Evolutionary conservation across 2,113 vertebrate species (phyloP).

Genomic region (Ovis aries): ARS-UI_Ramb_v3.0 NC_056056.1:105751001-105751500

Average conservation of each 20-base stretch:
- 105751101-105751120: background rate
- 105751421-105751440: background rate
- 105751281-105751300: slow-evolving; percentile 79
- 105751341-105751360: slow-evolving; percentile 81
- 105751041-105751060: background rate
- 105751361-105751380: slow-evolving; percentile 88
- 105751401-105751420: background rate
- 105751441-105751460: background rate
- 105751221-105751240: slow-evolving; percentile 72
- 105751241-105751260: slow-evolving; percentile 51
- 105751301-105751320: slow-evolving; percentile 82
- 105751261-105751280: slow-evolving; percentile 79
- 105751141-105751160: slow-evolving; percentile 88
- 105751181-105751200: slow-evolving; percentile 53
- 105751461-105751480: background rate
- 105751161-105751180: slow-evolving; percentile 81
- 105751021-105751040: background rate
- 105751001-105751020: background rate
- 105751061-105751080: background rate
- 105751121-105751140: slow-evolving; percentile 84
- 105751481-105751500: background rate
- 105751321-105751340: slow-evolving; percentile 80
- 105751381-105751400: slow-evolving; percentile 79
- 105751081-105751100: background rate
- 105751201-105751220: slow-evolving; percentile 78